Base-by-base conservation (phyloP, 64 coral and sea anemone genomes). In the Stichodactyla helianthus region DNA sequence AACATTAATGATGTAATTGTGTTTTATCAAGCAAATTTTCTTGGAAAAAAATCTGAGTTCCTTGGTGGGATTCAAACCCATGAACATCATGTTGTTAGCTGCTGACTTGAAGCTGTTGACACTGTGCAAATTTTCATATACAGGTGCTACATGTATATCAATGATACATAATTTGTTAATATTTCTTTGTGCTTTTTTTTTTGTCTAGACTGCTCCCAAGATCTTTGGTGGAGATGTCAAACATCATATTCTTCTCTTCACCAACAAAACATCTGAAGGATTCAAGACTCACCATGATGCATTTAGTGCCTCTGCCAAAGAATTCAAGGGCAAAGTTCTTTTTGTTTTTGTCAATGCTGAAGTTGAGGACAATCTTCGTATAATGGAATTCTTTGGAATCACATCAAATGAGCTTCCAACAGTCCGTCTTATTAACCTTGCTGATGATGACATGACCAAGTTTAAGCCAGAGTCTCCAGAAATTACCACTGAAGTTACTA, bases 201-300 rank as follows among this genome's bases (percentile, higher is more conserved):
- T 71, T 83, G 4, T 56, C 77, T 79, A 96, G 94, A 96, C 91
- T 95, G 97, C 97, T 62, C 97, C 97, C 25, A 99, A 99, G 88
- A 99, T 99, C 59, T 99, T 99, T 90, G 97, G 97, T 59, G 97
- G 97, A 79, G 93, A 99, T 5, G 57, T 99, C 4, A 99, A 99
- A 90, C 90, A 95, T 28, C 97, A 99, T 54, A 87, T 99, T 63
- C 82, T 99, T 19, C 71, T 99, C 17, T 99, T 99, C 65, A 83
- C 71, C 19, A 95, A 92, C 79, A 99, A 99, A 64, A 95, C 88
- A 35, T 54, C 77, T 35, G 97, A 99, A 23, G 85, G 55, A 7
- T 99, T 99, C 88, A 86, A 99, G 59, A 85, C 61, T 31, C 90
- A 88, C 78, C 85, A 95, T 27, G 91, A 86, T 54, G 87, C 85